Evolutionary conservation across 2,797 vertebrate species (phyloP).

Genomic region (Odontamblyopus rebecca): DNA sequence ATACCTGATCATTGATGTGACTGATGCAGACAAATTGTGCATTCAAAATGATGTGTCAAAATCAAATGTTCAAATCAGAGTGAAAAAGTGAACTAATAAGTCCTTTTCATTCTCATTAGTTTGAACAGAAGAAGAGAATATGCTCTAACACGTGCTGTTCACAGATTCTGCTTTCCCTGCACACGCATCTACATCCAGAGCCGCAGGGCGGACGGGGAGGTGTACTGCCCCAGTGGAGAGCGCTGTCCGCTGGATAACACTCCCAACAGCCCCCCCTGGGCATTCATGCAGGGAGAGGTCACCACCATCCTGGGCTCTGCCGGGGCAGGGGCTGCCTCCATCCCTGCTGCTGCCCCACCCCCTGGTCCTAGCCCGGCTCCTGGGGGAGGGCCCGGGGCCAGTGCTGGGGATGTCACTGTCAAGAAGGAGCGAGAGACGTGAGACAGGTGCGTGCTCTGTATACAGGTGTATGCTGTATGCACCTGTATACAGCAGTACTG

Average conservation of each 20-base stretch:
- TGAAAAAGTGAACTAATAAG: too few relatives aligned
- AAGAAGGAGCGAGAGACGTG: conserved; percentile 76
- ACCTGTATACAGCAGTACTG: not conserved
- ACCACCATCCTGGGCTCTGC: conserved; percentile 78
- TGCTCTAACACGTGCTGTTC: not conserved
- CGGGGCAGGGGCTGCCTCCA: conserved; percentile 37
- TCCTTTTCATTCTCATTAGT: too few relatives aligned
- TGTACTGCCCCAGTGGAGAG: conserved; percentile 84
- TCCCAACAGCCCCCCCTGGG: conserved; percentile 81
- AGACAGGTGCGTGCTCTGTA: conserved; percentile 15
- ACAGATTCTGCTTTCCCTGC: conserved; percentile 85
- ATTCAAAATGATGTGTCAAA: not conserved
- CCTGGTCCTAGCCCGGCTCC: conserved; percentile 32
- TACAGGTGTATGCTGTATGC: not conserved
- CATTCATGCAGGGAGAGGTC: conserved; percentile 86
- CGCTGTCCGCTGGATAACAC: conserved; percentile 82
- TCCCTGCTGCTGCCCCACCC: conserved; percentile 52
- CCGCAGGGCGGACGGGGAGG: conserved; percentile 76
- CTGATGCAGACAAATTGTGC: not conserved
- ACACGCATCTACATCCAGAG: conserved; percentile 83
- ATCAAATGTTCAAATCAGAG: too few relatives aligned
- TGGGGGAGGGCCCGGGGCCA: conserved; percentile 49
- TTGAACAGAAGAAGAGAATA: too few relatives aligned
- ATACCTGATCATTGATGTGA: too few relatives aligned
- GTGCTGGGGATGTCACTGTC: conserved; percentile 58